Evolutionary conservation across 2,888 invertebrate species (phyloP).

Genomic region (Mechanitis messenoides): DNA sequence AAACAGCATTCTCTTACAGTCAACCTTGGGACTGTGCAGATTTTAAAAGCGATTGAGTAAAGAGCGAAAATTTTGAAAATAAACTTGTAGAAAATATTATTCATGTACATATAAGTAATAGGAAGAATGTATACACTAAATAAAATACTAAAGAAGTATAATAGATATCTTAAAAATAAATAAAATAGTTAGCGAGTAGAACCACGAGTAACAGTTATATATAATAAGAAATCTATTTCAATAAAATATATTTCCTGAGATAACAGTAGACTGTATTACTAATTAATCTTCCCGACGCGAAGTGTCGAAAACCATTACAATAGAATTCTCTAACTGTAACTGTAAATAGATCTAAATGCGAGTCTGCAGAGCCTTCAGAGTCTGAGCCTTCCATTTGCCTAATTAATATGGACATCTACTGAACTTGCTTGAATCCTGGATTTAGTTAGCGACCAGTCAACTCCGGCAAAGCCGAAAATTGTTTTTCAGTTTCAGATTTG

Average conservation of each 20-base stretch:
- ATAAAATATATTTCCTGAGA: not conserved
- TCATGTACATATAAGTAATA: no score
- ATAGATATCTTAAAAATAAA: no score
- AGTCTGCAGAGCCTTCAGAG: constrained; percentile 30
- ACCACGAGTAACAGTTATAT: not conserved
- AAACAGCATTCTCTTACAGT: no score
- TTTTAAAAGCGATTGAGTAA: no score
- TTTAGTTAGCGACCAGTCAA: constrained; percentile 21
- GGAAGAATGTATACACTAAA: no score
- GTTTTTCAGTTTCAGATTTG: no score
- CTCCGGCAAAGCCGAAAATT: not conserved
- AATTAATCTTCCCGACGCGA: constrained; percentile 9
- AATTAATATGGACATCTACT: constrained; percentile 56
- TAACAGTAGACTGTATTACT: constrained; percentile 9
- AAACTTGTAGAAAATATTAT: no score
- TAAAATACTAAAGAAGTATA: no score
- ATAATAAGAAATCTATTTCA: not conserved
- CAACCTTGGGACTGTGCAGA: no score
- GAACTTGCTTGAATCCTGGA: constrained; percentile 46
- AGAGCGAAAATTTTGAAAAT: no score
- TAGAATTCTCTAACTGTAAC: constrained; percentile 20
- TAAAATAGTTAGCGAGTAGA: no score
- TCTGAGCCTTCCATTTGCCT: constrained; percentile 62
- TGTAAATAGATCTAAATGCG: constrained; percentile 65
- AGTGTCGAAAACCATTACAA: constrained; percentile 19